These are phyloP conservation scores for Neoitamus cyanurus DNA, from an alignment of 2,888 invertebrate species.

Conservation along the genomic window DNA sequence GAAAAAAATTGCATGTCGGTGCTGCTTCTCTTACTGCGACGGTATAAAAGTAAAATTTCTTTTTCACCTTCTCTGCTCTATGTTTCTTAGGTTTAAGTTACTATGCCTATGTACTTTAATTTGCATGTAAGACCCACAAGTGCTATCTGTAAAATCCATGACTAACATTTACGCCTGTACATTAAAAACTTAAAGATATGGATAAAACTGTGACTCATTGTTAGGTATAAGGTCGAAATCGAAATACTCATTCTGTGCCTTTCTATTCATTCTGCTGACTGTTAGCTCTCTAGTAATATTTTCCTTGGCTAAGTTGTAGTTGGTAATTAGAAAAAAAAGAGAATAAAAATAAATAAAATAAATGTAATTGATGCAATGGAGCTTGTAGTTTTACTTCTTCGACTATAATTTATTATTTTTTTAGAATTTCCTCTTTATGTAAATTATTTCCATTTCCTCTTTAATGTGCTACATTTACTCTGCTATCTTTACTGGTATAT, in stretches of 20 bases:
- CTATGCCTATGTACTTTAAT: neutral
- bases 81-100: neutral
- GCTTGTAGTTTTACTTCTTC: slow-evolving; percentile 32
- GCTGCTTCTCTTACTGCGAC: neutral
- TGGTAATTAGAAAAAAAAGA: neutral
- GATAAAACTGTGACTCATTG: slow-evolving; percentile 20
- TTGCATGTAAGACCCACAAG: slow-evolving; percentile 10
- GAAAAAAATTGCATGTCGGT: neutral
- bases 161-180: neutral
- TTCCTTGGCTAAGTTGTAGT: neutral
- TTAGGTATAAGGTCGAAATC: neutral
- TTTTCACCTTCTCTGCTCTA: neutral
- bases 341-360: neutral
- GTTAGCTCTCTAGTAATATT: neutral
- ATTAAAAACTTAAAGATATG: neutral
- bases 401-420: neutral
- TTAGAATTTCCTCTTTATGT: neutral
- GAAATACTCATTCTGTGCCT: neutral
- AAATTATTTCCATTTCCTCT: neutral
- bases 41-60: neutral
- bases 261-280: neutral
- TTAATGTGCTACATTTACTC: neutral
- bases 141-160: slow-evolving; percentile 6
- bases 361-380: slow-evolving; percentile 14
- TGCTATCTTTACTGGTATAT: neutral